Percentiles rank a stretch among this genome's conserved stretches.
Evolutionary conservation across 2,113 vertebrate genomes (phyloP).

Genomic region (Crotalus tigris): DNA sequence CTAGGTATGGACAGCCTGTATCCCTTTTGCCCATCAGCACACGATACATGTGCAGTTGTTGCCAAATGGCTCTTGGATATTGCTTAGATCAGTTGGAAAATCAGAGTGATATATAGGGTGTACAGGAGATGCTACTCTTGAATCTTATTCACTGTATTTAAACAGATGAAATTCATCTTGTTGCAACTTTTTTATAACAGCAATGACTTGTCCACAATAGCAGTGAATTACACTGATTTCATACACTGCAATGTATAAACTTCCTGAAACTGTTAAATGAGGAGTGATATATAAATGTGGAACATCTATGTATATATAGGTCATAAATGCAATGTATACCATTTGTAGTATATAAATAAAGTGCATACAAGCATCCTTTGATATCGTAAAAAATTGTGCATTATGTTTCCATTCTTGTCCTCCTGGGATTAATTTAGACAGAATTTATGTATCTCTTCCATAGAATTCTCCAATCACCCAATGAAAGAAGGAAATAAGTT

Average conservation of each 20-base stretch:
- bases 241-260: neutral
- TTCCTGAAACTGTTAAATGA: neutral
- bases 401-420: neutral
- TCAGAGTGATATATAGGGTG: neutral
- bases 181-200: neutral
- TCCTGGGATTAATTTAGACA: neutral
- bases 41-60: neutral
- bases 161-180: neutral
- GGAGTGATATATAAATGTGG: neutral
- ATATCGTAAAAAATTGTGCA: neutral
- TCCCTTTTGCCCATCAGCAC: neutral
- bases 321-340: neutral
- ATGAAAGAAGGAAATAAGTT: neutral
- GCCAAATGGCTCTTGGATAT: neutral
- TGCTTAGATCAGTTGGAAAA: neutral
- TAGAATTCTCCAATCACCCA: neutral
- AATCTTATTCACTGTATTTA: neutral
- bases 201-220: neutral
- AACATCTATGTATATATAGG: neutral
- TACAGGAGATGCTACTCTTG: neutral
- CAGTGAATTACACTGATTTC: neutral
- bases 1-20: neutral
- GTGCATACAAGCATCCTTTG: neutral
- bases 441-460: neutral
- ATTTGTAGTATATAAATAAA: neutral